Base-by-base conservation (phyloP, 2,888 invertebrate genomes). In the Athalia cordata region DNA sequence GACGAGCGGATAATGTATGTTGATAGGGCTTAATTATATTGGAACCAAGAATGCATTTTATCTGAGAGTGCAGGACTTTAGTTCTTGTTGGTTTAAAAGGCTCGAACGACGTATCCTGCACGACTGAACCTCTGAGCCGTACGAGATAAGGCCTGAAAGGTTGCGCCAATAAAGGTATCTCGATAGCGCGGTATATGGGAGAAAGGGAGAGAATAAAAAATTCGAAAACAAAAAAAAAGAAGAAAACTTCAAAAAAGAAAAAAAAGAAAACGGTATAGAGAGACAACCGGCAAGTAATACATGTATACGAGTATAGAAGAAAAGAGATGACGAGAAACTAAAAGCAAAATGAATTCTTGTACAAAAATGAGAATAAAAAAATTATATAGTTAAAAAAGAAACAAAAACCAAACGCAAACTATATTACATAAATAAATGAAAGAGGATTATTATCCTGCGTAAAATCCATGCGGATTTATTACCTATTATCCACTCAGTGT, bases 101-200 rank as follows among this genome's bases (percentile, higher is more conserved):
- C 75, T 62, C 75, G 62, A 62, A 47, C 45, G 68, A 47, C 45
- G 68, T 72, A 57, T 59, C 59, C 75, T 84, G 87, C 86, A 86
- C 83, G 85, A 85, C 84, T 84, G 86, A 86, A 84, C 84, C 87
- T 86, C 83, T 57, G 11, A 55, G 55, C 55, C 72, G 84, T 83
- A 82, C 29, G 84, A 86, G 88, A 89, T 89, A 89, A 87, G 87
- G 83, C 85, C 83, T 88, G 88, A 89, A 89, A 88, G 88, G 88
- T 88, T 88, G 88, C 87, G 85, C 88, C 88, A 88, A 88, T 88
- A 89, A 88, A 87, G 86, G 86, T 86, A 88, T 88, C 87, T 87
- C 86, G 88, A 88, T 87, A 87, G 75, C 29, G 29, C 29, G 29
- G 29, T 29, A 29, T 64, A 72, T 72, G 59, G 72, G 59, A 72